These are phyloP conservation scores for Plodia interpunctella DNA, from an alignment of 1,140 invertebrate genomes.

Conservation along the genomic window DNA sequence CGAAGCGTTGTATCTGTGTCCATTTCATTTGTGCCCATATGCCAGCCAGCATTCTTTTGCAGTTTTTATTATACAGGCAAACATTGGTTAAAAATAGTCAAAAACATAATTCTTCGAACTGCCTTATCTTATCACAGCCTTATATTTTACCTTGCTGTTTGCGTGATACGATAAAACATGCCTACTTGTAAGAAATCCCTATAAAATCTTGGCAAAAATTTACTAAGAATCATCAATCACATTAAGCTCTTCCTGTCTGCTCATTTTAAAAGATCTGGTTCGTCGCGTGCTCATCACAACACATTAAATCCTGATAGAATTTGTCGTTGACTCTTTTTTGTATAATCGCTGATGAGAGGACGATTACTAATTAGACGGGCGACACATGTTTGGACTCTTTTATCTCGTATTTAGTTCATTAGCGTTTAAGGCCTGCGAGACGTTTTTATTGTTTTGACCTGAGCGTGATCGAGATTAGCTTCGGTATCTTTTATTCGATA, in stretches of 20 bases:
- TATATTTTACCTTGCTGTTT: too few relatives aligned
- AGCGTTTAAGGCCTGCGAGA: constrained; percentile 26
- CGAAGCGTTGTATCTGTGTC: too few relatives aligned
- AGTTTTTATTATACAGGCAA: constrained; percentile 42
- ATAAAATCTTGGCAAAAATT: too few relatives aligned
- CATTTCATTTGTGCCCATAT: constrained; percentile 11
- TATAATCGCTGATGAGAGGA: constrained; percentile 46
- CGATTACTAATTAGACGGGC: constrained; percentile 73
- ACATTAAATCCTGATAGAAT: constrained; percentile 53
- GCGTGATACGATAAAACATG: too few relatives aligned
- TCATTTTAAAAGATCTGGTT: not conserved
- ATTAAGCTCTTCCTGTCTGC: not conserved
- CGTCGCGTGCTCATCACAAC: constrained; percentile 56
- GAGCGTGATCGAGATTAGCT: not conserved
- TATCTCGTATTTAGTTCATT: constrained; percentile 59
- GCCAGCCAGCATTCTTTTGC: constrained; percentile 43
- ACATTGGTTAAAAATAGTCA: too few relatives aligned
- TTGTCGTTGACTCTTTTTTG: constrained; percentile 65
- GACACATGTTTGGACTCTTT: constrained; percentile 69
- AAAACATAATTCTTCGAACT: too few relatives aligned
- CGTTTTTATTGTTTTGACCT: constrained; percentile 33
- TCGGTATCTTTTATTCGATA: constrained; percentile 10
- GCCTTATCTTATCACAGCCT: too few relatives aligned
- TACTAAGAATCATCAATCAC: too few relatives aligned
- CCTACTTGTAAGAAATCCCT: too few relatives aligned